Conservation (phyloP, 2,113 vertebrate genomes). For the Eulemur macaco region DNA sequence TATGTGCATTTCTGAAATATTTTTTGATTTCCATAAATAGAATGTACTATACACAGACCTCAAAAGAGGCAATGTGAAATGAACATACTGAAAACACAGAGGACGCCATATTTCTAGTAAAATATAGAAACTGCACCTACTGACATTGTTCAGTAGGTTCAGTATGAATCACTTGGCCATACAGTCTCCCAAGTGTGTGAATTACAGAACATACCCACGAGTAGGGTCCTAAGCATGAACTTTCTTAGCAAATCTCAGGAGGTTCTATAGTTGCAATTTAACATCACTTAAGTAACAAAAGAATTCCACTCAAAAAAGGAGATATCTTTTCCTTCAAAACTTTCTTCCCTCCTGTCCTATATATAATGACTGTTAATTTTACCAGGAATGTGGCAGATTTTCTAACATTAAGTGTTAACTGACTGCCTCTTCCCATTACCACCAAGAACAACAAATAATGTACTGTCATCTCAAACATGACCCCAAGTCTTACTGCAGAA, state of each 20-base stretch:
- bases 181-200: not conserved
- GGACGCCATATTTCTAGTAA: not conserved
- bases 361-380: not conserved
- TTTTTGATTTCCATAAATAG: slow-evolving; percentile 54
- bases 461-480: not conserved
- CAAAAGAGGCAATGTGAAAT: slow-evolving; percentile 17
- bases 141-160: too few species aligned
- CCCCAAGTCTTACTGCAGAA: not conserved
- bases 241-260: not conserved
- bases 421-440: not conserved
- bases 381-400: not conserved
- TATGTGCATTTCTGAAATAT: slow-evolving; percentile 50
- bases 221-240: not conserved
- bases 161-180: not conserved
- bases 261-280: not conserved
- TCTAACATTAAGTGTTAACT: not conserved
- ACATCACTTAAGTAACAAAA: slow-evolving; percentile 22
- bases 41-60: slow-evolving; percentile 40
- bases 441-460: not conserved
- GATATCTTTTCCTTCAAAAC: not conserved
- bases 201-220: not conserved
- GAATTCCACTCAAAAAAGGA: not conserved
- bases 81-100: not conserved
- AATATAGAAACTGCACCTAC: not conserved
- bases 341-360: not conserved